Conservation (phyloP, 2,888 invertebrate species). For the Nephrotoma flavescens region DNA sequence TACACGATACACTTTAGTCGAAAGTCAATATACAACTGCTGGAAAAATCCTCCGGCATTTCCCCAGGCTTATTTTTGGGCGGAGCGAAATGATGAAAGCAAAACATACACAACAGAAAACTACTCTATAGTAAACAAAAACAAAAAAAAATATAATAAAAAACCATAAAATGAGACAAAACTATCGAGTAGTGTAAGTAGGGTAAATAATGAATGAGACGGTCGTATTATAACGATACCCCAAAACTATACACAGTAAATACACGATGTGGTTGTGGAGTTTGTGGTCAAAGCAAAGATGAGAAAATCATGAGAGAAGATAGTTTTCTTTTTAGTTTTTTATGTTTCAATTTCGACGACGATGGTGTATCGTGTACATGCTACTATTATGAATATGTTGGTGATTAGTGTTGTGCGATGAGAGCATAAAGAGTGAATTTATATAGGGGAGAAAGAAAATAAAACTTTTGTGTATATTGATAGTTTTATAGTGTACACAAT, state of each 20-base stretch:
- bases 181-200: background rate
- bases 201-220: background rate
- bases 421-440: background rate
- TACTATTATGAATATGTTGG: background rate
- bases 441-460: background rate
- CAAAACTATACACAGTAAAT: background rate
- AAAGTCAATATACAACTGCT: slow-evolving; percentile 1
- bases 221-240: background rate
- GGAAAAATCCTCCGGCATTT: slow-evolving; percentile 1
- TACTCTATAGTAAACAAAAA: background rate
- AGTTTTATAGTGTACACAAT: background rate
- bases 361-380: background rate
- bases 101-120: background rate
- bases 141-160: background rate
- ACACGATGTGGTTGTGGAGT: background rate
- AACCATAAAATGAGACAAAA: background rate
- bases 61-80: slow-evolving; percentile 1
- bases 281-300: background rate
- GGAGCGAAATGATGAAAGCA: background rate
- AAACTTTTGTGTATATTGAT: background rate
- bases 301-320: background rate
- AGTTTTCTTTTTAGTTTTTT: background rate
- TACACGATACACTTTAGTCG: background rate
- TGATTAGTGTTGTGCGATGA: background rate
- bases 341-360: background rate